Evolutionary conservation across 2,888 invertebrate genomes (phyloP), one percentile per base, ranked within the genome.

Genomic region (Drosophila prostipennis): DNA sequence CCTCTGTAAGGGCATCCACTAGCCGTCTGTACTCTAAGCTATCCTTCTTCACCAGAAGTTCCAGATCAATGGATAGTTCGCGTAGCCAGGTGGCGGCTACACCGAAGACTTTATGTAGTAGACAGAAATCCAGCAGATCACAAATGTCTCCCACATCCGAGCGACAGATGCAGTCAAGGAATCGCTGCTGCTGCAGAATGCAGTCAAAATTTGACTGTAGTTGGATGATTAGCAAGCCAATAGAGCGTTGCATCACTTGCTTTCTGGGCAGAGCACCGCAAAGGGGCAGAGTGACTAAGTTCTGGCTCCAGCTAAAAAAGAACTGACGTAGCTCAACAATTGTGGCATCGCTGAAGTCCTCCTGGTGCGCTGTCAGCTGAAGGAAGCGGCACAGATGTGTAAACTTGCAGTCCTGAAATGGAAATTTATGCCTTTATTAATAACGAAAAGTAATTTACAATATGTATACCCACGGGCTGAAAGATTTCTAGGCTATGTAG

Each of bases 401-500:
- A 10, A 96, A 91, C 0, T 95, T 94, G 89, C 94, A 95, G 23
- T 95, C 94, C 96, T 96, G 46, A 92, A 93, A 83, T 0, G 3
- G 6, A 37, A 51, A 16, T 11, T 0, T 1, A 2, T 7, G 2
- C 3, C 16, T 29, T 6, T 7, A 5, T 23, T 23, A 43, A 43
- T 1, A 13, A 23, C 5, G 7, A 1, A 16, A 2, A 4, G 16
- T 11, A 2, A 26, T 13, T 13, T 8, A 16, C 10, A 29, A 26
- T 10, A 0, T 11, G 2, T 14, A 1, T n/a, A 55, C 93, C 94
- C 57, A 95, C 94, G 77, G 95, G 94, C 91, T 95, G 94, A 90
- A 96, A 96, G 78, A 96, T 94, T 48, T 93, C 91, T 85, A 95
- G 94, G 69, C 96, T 95, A 79, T 95, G 94, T 51, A 93, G 93